Conservation (phyloP, 2,113 vertebrate genomes). For the Trochalopteron elliotii region DNA sequence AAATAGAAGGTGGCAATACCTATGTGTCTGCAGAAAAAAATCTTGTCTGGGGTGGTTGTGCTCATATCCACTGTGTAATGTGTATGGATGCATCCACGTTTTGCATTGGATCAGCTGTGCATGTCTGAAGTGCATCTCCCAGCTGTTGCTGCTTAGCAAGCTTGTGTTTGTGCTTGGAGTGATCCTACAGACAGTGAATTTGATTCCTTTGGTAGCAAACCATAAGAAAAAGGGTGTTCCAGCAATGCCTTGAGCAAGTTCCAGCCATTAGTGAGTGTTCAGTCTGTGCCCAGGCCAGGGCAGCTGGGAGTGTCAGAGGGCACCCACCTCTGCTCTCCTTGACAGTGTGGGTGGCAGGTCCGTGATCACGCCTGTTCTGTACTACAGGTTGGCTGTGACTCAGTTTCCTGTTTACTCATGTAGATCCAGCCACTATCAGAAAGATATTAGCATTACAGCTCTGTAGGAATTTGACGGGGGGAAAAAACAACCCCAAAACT, state of each 20-base stretch:
- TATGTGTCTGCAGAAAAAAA: not conserved
- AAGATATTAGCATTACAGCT: not conserved
- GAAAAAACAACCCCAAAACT: not conserved
- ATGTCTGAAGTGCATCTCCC: not conserved
- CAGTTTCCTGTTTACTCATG: not conserved
- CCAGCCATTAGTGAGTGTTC: accelerated
- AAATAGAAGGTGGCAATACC: not conserved
- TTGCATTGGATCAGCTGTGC: not conserved
- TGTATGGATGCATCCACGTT: accelerated
- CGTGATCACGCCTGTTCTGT: not conserved
- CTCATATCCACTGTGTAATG: too few relatives aligned
- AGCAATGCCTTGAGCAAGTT: not conserved
- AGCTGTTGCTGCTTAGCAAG: not conserved
- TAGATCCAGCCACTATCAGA: not conserved
- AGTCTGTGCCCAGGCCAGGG: not conserved
- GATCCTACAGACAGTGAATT: not conserved
- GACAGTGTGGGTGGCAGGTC: accelerated
- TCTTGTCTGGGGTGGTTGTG: not conserved
- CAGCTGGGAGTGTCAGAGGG: not conserved
- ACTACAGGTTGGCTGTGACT: not conserved
- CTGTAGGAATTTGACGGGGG: not conserved
- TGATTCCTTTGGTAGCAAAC: not conserved
- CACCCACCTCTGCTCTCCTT: not conserved
- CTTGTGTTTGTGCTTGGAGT: not conserved
- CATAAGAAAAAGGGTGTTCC: not conserved